Evolutionary conservation across 2,797 vertebrate species (phyloP).

Genomic region (Pteropus rufus): DNA sequence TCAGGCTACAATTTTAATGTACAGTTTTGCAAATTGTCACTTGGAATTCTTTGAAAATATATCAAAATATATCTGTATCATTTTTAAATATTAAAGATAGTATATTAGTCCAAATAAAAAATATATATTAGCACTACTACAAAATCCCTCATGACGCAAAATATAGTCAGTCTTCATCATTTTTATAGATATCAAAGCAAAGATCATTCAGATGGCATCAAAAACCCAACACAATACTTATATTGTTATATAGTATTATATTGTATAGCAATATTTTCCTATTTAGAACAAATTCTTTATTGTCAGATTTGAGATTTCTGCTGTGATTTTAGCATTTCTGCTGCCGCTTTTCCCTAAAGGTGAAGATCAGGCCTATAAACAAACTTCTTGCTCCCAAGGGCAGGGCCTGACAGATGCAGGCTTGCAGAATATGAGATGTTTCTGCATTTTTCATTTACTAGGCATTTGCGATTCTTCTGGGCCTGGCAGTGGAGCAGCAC

Average conservation of each 20-base stretch:
- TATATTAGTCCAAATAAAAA: not conserved
- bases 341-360: not conserved
- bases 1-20: conserved; percentile 32
- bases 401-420: not conserved
- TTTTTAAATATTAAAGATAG: conserved; percentile 44
- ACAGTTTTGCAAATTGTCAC: conserved; percentile 28
- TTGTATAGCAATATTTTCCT: not conserved
- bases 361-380: not conserved
- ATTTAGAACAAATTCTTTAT: not conserved
- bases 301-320: conserved; percentile 4
- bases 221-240: not conserved
- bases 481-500: no score
- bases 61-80: not conserved
- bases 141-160: not conserved
- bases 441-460: not conserved
- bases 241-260: not conserved
- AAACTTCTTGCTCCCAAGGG: not conserved
- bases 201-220: not conserved
- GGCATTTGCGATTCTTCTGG: not conserved
- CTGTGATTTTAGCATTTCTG: not conserved
- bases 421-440: not conserved
- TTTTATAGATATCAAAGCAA: not conserved
- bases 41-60: conserved; percentile 51
- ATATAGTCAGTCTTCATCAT: not conserved
- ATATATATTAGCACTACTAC: not conserved